These are phyloP conservation scores for Ephydatia muelleri DNA, from an alignment of 37 sponge, comb jelly and placozoan genomes.

Conservation along the genomic window DNA sequence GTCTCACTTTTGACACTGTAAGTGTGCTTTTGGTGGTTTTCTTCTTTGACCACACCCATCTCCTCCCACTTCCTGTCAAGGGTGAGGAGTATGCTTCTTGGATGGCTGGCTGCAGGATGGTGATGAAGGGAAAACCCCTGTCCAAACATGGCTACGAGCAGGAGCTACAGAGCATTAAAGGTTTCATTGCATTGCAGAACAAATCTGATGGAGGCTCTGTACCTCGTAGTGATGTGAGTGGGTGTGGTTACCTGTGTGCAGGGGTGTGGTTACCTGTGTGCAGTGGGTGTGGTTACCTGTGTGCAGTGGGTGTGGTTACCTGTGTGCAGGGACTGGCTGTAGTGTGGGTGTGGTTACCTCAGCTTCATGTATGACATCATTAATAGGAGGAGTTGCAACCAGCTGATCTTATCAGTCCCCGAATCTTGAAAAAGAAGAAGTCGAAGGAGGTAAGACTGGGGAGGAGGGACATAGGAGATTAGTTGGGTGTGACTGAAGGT, in stretches of 20 bases:
- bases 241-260: no score
- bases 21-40: background rate
- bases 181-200: constrained; percentile 87
- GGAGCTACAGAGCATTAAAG: constrained; percentile 82
- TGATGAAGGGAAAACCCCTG: constrained; percentile 89
- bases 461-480: background rate
- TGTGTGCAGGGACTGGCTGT: no score
- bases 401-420: constrained; percentile 78
- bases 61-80: constrained; percentile 41
- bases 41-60: constrained; percentile 5
- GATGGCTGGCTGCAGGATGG: constrained; percentile 94
- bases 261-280: background rate
- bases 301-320: no score
- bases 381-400: constrained; percentile 79
- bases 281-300: background rate
- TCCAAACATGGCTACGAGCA: constrained; percentile 83
- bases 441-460: constrained; percentile 67
- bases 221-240: constrained; percentile 33
- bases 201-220: constrained; percentile 46
- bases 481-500: background rate
- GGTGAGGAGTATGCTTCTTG: constrained; percentile 88
- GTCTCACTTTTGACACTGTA: constrained; percentile 80
- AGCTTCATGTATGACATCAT: background rate
- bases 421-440: constrained; percentile 86
- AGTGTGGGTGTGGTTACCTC: constrained; percentile 7